phyloP scores from a whole-genome alignment of 2,888 invertebrate genomes.

The Xiphydria camelus region DNA sequence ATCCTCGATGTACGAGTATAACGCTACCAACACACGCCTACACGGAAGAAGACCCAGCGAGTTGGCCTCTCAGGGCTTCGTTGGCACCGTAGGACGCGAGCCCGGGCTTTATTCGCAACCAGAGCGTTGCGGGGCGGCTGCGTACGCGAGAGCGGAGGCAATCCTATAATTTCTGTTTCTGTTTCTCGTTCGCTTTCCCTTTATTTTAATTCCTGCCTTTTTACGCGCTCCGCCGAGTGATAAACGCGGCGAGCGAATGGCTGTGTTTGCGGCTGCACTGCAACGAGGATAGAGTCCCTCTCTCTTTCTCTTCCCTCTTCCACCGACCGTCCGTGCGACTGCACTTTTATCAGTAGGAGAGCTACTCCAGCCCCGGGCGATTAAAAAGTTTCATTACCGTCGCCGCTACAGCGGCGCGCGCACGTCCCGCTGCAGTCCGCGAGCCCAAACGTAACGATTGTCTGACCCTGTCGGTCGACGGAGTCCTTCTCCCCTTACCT shows the following conservation, averaged over 20 bases:
- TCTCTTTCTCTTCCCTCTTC: constrained; percentile 4
- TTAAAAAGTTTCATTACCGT: constrained; percentile 44
- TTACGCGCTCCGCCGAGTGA: constrained; percentile 22
- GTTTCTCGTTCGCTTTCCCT: constrained; percentile 23
- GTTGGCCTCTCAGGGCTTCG: too few relatives aligned
- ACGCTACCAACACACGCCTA: too few relatives aligned
- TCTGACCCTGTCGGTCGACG: too few relatives aligned
- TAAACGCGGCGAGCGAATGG: constrained; percentile 21
- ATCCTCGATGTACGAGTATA: too few relatives aligned
- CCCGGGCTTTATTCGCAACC: too few relatives aligned
- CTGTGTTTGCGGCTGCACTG: constrained; percentile 16
- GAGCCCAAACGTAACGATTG: too few relatives aligned
- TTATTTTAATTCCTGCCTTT: constrained; percentile 33
- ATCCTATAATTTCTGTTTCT: constrained; percentile 26
- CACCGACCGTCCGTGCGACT: neutral
- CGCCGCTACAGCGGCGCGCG: too few relatives aligned
- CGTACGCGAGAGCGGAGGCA: constrained; percentile 14
- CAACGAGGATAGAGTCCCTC: neutral
- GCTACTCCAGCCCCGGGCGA: constrained; percentile 36
- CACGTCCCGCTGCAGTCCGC: too few relatives aligned
- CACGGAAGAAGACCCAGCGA: too few relatives aligned
- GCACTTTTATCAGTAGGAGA: constrained; percentile 22
- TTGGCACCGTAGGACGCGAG: too few relatives aligned
- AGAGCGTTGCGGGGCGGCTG: constrained; percentile 10
- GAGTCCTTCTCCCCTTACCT: too few relatives aligned